phyloP scores from a whole-genome alignment of 1,140 invertebrate species.

The Drosophila insularis region DNA sequence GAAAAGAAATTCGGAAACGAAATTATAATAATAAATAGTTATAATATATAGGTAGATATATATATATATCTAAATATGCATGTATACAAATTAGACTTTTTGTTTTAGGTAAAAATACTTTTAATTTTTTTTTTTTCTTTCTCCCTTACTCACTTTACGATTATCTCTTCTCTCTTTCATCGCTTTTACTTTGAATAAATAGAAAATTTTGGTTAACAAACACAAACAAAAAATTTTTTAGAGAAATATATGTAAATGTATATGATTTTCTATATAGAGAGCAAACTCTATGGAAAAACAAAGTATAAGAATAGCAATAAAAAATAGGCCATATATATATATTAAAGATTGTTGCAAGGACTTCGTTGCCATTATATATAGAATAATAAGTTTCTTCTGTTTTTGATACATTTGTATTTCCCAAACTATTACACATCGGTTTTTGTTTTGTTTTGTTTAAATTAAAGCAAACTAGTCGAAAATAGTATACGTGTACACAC shows the following conservation, averaged over 20 bases:
- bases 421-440: conserved; percentile 30
- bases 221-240: neutral
- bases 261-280: neutral
- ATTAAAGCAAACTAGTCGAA: conserved; percentile 79
- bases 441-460: conserved; percentile 40
- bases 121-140: conserved; percentile 16
- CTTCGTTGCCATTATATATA: conserved; percentile 71
- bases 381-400: conserved; percentile 48
- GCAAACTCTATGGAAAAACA: neutral
- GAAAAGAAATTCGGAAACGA: conserved; percentile 63
- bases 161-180: conserved; percentile 14
- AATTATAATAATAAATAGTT: conserved; percentile 38
- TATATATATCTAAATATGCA: conserved; percentile 39
- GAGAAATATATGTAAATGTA: conserved; percentile 1
- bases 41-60: conserved; percentile 45
- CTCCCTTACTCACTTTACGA: conserved; percentile 30
- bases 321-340: conserved; percentile 50
- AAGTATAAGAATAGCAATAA: neutral
- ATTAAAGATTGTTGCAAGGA: conserved; percentile 57
- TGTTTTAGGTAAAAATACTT: conserved; percentile 67
- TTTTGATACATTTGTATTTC: conserved; percentile 21
- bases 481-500: conserved; percentile 79
- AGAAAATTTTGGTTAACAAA: conserved; percentile 61
- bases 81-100: conserved; percentile 63
- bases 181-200: conserved; percentile 51